phyloP scores from a whole-genome alignment of 2,888 invertebrate species.

The Erebia palarica region DNA sequence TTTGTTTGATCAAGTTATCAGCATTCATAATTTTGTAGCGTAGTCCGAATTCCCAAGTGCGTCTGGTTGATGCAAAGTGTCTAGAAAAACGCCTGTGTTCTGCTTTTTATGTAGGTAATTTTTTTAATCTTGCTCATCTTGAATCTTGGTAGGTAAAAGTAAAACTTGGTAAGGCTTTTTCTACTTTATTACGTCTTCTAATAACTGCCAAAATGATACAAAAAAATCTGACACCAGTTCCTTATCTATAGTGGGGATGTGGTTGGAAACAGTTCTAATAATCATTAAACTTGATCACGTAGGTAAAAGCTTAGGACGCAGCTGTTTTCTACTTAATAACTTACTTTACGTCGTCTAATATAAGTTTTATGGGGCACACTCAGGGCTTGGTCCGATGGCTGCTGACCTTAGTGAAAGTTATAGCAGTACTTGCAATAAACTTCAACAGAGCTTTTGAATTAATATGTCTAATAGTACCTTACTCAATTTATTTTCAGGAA shows the following conservation, averaged over 20 bases:
- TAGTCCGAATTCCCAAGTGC: no score
- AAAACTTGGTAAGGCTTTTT: no score
- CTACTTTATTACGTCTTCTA: background rate
- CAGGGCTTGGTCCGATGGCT: slow-evolving; percentile 32
- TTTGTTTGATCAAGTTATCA: no score
- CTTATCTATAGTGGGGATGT: slow-evolving; percentile 28
- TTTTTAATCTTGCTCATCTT: no score
- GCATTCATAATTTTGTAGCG: no score
- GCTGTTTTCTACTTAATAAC: slow-evolving; percentile 47
- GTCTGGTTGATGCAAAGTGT: no score
- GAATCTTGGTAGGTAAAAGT: no score
- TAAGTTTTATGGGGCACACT: slow-evolving; percentile 39
- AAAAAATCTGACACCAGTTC: background rate
- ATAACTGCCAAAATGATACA: background rate
- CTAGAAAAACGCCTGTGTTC: no score
- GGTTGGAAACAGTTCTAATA: slow-evolving; percentile 43
- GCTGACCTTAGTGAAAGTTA: slow-evolving; percentile 37
- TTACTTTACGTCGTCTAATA: slow-evolving; percentile 41
- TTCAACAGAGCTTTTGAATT: slow-evolving; percentile 1
- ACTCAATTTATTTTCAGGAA: no score
- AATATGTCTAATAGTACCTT: background rate
- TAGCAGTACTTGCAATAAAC: slow-evolving; percentile 10
- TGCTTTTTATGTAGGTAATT: no score
- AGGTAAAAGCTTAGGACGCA: slow-evolving; percentile 39
- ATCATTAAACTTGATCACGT: slow-evolving; percentile 48